Conservation (phyloP, 2,888 invertebrate genomes). For the Tridacna crocea region DNA sequence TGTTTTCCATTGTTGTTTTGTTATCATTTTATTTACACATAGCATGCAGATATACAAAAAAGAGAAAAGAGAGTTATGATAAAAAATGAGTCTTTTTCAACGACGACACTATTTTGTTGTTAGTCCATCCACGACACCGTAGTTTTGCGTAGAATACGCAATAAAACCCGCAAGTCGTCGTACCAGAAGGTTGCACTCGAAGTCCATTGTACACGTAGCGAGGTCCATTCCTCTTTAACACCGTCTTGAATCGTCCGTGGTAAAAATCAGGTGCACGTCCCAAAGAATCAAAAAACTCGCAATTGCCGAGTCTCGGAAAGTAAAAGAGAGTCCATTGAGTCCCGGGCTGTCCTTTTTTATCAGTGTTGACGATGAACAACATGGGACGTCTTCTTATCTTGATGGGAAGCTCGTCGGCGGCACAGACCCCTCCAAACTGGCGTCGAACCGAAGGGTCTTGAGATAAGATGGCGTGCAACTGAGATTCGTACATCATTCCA, state of each 20-base stretch:
- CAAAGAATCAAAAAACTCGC: conserved; percentile 19
- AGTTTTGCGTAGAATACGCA: neutral
- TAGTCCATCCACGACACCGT: neutral
- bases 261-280: conserved; percentile 14
- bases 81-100: neutral
- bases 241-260: conserved; percentile 20
- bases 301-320: conserved; percentile 14
- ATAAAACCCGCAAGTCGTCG: conserved; percentile 10
- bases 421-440: conserved; percentile 20
- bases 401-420: conserved; percentile 24
- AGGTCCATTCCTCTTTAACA: conserved; percentile 18
- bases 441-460: neutral
- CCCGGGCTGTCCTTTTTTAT: conserved; percentile 6
- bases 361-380: conserved; percentile 29
- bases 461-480: neutral
- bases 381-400: neutral
- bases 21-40: neutral
- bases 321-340: conserved; percentile 21
- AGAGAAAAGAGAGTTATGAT: neutral
- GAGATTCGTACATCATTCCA: conserved; percentile 15
- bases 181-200: neutral
- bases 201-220: conserved; percentile 10
- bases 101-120: neutral
- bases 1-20: neutral
- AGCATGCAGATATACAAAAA: too few species aligned